phyloP scores from a whole-genome alignment of 2,888 invertebrate genomes.

The Drosophila macrospina region DNA sequence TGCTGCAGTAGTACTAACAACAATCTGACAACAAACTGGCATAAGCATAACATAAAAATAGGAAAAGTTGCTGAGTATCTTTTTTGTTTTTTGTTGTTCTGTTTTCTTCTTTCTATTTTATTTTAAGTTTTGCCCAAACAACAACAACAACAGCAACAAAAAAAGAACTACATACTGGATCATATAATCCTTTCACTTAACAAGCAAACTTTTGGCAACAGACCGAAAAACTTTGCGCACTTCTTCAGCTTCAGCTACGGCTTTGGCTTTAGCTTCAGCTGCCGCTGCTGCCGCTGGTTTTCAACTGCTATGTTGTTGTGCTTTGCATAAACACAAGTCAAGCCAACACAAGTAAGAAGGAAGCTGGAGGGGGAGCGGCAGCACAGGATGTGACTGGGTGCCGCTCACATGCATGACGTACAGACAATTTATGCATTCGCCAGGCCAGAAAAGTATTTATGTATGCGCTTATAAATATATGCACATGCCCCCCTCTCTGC shows the following conservation, averaged over 20 bases:
- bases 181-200: slow-evolving; percentile 80
- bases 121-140: slow-evolving; percentile 48
- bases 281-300: slow-evolving; percentile 37
- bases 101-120: too few species aligned
- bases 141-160: slow-evolving; percentile 19
- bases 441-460: slow-evolving; percentile 76
- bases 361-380: neutral
- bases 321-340: slow-evolving; percentile 78
- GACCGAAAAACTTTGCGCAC: slow-evolving; percentile 66
- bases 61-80: slow-evolving; percentile 47
- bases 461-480: slow-evolving; percentile 78
- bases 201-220: slow-evolving; percentile 79
- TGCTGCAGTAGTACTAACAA: slow-evolving; percentile 58
- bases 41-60: slow-evolving; percentile 70
- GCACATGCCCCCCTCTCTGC: slow-evolving; percentile 40
- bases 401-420: slow-evolving; percentile 47
- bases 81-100: slow-evolving; percentile 33
- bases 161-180: slow-evolving; percentile 58
- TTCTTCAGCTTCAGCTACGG: slow-evolving; percentile 34
- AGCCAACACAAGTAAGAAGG: slow-evolving; percentile 36
- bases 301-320: slow-evolving; percentile 59
- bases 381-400: slow-evolving; percentile 55
- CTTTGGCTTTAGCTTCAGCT: slow-evolving; percentile 37
- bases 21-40: slow-evolving; percentile 61
- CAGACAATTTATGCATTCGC: slow-evolving; percentile 76